Percentiles rank a stretch among this genome's conserved stretches.
Conservation (phyloP, 1,140 invertebrate species). For the Heliothis subflexa region DNA sequence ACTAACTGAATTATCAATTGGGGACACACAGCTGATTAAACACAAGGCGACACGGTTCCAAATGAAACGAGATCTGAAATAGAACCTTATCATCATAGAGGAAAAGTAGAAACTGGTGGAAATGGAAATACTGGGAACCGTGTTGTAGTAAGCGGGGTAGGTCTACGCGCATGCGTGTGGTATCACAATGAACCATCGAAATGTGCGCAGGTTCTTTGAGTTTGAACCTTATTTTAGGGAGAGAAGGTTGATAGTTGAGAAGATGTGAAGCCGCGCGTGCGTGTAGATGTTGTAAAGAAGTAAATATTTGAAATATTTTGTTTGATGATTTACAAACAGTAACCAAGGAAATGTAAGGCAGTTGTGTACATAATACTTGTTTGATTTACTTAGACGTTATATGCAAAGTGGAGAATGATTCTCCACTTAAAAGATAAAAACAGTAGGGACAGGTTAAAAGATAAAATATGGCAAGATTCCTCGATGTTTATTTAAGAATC, state of each 20-base stretch:
- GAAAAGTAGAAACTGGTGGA: conserved; percentile 63
- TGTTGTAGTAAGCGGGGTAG: conserved; percentile 58
- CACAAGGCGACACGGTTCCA: conserved; percentile 67
- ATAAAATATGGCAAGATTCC: background rate
- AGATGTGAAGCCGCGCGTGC: conserved; percentile 51
- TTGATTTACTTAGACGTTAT: conserved; percentile 26
- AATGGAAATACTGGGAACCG: conserved; percentile 51
- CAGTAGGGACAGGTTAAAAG: conserved; percentile 6
- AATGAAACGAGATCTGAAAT: conserved; percentile 56
- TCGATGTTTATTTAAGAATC: background rate
- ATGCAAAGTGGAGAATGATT: background rate
- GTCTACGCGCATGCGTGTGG: conserved; percentile 61
- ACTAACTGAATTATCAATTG: conserved; percentile 83
- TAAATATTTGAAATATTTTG: conserved; percentile 62
- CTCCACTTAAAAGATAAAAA: too few relatives aligned
- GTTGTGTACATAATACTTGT: conserved; percentile 53
- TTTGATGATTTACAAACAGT: conserved; percentile 63
- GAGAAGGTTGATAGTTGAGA: conserved; percentile 44
- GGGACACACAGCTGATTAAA: conserved; percentile 81
- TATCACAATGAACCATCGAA: conserved; percentile 56
- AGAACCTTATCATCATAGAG: conserved; percentile 60
- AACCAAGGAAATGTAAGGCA: conserved; percentile 58
- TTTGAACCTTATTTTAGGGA: conserved; percentile 21
- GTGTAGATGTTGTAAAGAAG: conserved; percentile 47
- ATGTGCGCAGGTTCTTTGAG: conserved; percentile 4